phyloP scores from a whole-genome alignment of 2,113 vertebrate species.

The Sceloporus tristichus region DNA sequence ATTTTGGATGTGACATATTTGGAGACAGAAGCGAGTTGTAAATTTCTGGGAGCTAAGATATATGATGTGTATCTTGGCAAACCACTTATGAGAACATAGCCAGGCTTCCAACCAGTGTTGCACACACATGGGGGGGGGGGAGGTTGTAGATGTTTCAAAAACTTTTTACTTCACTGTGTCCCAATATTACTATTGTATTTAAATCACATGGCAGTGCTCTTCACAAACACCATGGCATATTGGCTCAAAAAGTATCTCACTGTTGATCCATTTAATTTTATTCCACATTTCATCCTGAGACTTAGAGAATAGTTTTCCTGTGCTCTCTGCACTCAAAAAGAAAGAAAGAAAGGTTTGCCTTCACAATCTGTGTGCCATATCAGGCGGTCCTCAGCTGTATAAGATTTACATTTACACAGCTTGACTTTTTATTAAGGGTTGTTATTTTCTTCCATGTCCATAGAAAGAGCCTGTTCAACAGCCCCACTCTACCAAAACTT shows the following conservation, averaged over 20 bases:
- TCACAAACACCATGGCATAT: background rate
- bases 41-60: slow-evolving; percentile 23
- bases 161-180: slow-evolving; percentile 45
- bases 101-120: slow-evolving; percentile 48
- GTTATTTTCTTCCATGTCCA: background rate
- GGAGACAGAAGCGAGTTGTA: slow-evolving; percentile 1
- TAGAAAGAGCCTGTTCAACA: background rate
- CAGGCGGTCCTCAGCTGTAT: background rate
- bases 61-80: slow-evolving; percentile 55
- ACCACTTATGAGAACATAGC: slow-evolving; percentile 24
- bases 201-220: background rate
- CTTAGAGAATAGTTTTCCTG: background rate
- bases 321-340: background rate
- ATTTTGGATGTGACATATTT: background rate
- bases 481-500: no score
- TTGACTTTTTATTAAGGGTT: background rate
- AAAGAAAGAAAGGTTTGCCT: background rate
- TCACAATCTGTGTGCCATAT: background rate
- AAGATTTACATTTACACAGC: slow-evolving; percentile 1
- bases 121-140: background rate
- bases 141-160: slow-evolving; percentile 36
- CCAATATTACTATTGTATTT: slow-evolving; percentile 26
- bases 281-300: background rate
- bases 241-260: background rate
- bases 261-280: background rate